Base-by-base conservation (phyloP, 2,888 invertebrate genomes). In the Drosophila maculinotata region DNA sequence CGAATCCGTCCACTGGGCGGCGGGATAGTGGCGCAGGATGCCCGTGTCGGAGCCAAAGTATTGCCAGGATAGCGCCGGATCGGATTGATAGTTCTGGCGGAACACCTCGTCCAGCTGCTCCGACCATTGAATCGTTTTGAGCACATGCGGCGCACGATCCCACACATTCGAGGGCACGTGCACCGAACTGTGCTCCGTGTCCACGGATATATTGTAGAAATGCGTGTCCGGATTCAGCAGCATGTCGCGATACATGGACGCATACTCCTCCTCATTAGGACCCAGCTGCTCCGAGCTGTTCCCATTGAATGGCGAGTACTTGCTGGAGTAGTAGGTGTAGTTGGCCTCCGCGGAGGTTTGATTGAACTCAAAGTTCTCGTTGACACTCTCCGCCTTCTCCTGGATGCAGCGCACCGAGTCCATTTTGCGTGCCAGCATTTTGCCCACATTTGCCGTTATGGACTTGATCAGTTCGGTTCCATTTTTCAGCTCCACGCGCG, bases 31-130 rank as follows among this genome's bases (percentile, higher is more conserved):
- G 6, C 99, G 93, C 82, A 99, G 93, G 85, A 99, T 96, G 10
- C 99, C 99, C 3, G 96, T 95, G 26, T 97, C 95, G 77, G 98
- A 98, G 25, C 99, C 98, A 91, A 99, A 99, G 92, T 98, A 99
- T 92, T 99, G 99, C 98, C 99, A 99, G 0, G 96, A 95, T 30
- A 98, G 91, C 0, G 97, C 96, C 1, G 98, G 97, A 92, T 98
- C 97, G 0, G 95, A 94, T 71, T 95, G 93, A 89, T 96, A 97
- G 91, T 99, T 99, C 87, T 95, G 94, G 52, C 92, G 93, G 91
- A 99, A 99, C 6, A 95, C 94, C 26, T 95, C 93, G 86, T 98
- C 97, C 49, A 99, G 93, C 14, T 93, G 93, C 90, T 96, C 95
- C 0, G 99, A 97, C 98, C 99, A 99, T 89, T 95, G 93, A 60